Evolutionary conservation across 2,888 invertebrate species (phyloP).

Genomic region (Nebria brevicollis): DNA sequence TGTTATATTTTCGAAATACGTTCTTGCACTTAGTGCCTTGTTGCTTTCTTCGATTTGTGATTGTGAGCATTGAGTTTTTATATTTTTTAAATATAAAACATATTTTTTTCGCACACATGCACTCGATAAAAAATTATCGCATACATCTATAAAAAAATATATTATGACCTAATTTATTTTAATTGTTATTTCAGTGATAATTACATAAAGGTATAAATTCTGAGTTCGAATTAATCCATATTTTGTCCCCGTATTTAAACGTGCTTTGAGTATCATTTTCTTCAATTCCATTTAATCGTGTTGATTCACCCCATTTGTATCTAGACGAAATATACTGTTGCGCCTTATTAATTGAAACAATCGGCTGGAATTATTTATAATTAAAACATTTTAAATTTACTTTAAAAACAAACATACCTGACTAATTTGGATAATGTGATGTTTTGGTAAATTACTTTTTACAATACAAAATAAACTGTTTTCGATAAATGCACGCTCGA

Average conservation of each 20-base stretch:
- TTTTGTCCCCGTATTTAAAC: conserved; percentile 29
- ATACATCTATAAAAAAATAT: conserved; percentile 55
- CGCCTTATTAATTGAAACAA: conserved; percentile 15
- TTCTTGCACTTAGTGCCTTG: conserved; percentile 55
- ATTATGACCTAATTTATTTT: conserved; percentile 19
- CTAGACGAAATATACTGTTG: conserved; percentile 11
- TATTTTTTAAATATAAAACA: conserved; percentile 63
- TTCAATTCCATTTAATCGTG: not conserved
- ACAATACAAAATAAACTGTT: conserved; percentile 70
- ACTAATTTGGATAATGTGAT: conserved; percentile 56
- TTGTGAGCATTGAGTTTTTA: conserved; percentile 61
- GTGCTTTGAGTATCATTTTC: conserved; percentile 14
- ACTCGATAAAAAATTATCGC: conserved; percentile 56
- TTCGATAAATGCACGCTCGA: conserved; percentile 55
- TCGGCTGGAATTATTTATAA: conserved; percentile 26
- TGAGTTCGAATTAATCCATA: conserved; percentile 17
- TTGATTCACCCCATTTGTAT: conserved; percentile 16
- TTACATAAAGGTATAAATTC: conserved; percentile 47
- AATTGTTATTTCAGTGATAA: not conserved
- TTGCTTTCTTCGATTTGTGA: conserved; percentile 57
- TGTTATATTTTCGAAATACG: conserved; percentile 57
- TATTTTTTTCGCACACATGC: conserved; percentile 59
- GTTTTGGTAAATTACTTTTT: conserved; percentile 67
- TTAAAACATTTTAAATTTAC: not conserved
- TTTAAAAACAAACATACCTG: conserved; percentile 50